Base-by-base conservation (phyloP, 2,797 vertebrate genomes). In the Spinus pinus region DNA sequence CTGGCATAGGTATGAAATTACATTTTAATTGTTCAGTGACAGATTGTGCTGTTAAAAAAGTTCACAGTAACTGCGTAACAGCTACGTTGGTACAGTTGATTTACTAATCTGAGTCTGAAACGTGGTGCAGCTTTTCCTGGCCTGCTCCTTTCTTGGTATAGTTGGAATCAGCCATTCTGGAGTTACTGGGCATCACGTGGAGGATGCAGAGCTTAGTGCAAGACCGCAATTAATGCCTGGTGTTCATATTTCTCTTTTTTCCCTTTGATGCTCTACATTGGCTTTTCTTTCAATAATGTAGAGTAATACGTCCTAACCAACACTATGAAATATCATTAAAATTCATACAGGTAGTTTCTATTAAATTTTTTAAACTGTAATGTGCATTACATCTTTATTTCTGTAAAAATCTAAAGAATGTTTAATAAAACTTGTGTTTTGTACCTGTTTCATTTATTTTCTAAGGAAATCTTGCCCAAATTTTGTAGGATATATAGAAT, bases 31-130 rank as follows among this genome's bases (percentile, higher is more conserved):
- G 54, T 86, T 88, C 35, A 27, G 54, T 13, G 62, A 61, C 69
- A 84, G 92, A 91, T 80, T 81, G 60, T 77, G 66, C 60, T 89
- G 53, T 66, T 60, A 60, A 73, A 80, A 66, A 73, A 64, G 47
- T 88, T 86, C 62, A 42, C 25, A 66, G 70, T 57, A 50, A 71
- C 46, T 71, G 77, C 0, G 0, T 69, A 81, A 62, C 58, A 85
- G 35, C 64, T 33, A 21, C 19, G 0, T 65, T 72, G 70, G 61
- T 90, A 18, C 50, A 61, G 57, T 4, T 57, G 28, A 61, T 81
- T 61, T 91, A 69, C 54, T 81, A 65, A 81, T 88, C 58, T 74
- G 75, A 67, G n/a, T 58, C 16, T 84, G 88, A 81, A 93, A 86
- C n/a, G 13, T 25, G 47, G 24, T 56, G 31, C 24, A 51, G 69